Conservation (phyloP, 2,113 vertebrate genomes). For the Elachura formosa region DNA sequence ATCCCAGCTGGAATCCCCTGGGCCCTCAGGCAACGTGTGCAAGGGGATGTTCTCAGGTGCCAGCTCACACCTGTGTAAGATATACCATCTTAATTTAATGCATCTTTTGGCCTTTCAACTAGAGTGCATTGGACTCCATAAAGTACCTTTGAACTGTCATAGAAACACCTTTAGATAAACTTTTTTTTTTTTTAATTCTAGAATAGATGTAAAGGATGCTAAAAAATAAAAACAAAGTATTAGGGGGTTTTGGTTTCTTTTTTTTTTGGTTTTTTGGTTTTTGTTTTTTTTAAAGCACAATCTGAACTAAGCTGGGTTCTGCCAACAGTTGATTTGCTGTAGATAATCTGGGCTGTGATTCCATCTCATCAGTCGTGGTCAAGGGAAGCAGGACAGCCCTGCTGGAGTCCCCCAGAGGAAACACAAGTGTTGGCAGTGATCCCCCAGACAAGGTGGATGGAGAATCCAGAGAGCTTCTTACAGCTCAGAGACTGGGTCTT, state of each 20-base stretch:
- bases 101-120: neutral
- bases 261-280: too few species aligned
- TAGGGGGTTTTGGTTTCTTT: fast-evolving
- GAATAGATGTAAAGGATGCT: neutral
- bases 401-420: neutral
- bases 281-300: neutral
- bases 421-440: fast-evolving
- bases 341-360: neutral
- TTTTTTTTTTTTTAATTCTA: neutral
- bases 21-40: neutral
- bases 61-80: neutral
- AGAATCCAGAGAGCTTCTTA: neutral
- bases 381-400: neutral
- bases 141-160: neutral
- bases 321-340: fast-evolving
- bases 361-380: neutral
- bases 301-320: neutral
- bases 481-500: neutral
- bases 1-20: neutral
- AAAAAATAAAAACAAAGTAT: neutral
- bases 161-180: too few species aligned
- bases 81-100: neutral
- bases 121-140: neutral
- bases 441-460: neutral
- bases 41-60: too few species aligned